Evolutionary conservation across 23 tunicate genomes (phyloP), one percentile per base, ranked within the genome.

Genomic region (Styela plicata): DNA sequence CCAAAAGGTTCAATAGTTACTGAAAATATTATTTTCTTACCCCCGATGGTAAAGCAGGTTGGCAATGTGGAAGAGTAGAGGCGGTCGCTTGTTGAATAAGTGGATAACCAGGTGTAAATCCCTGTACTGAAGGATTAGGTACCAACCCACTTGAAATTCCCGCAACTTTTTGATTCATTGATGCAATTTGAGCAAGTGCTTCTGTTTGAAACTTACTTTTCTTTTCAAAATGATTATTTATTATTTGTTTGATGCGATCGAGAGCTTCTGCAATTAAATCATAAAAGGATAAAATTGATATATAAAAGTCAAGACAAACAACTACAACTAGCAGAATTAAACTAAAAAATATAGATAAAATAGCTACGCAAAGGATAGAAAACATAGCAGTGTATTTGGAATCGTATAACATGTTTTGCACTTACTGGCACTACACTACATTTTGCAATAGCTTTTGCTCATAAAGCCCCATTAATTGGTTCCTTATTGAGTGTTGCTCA

Each of bases 11-110:
- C n/a, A n/a, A n/a, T n/a, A n/a, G n/a, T n/a, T n/a, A n/a, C n/a
- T n/a, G n/a, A n/a, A n/a, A n/a, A 31, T 35, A 13, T 31, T 25
- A 28, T 19, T 33, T 73, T n/a, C 81, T 76, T 29, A 76, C 81
- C 66, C 98, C 98, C 28, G 88, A 89, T 16, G 98, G 98, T 24
- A 93, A 53, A 26, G 89, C 67, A 24, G 98, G 98, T 66, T 93
- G 98, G 22, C 80, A 79, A 64, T 62, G 53, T 37, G 89, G 88
- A 29, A 83, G 22, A 19, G 88, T 82, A 13, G 61, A 44, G n/a
- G 74, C 34, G n/a, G 69, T 21, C 13, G 76, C 24, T 7, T 71
- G 73, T 65, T 65, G 31, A 2, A 84, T 62, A 2, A 31, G 29
- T 31, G 87, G 73, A 19, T 26, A 16, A 13, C 36, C 79, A 10